Evolutionary conservation across 2,797 vertebrate genomes (phyloP).

Genomic region (Sebastes paucispinis): DNA sequence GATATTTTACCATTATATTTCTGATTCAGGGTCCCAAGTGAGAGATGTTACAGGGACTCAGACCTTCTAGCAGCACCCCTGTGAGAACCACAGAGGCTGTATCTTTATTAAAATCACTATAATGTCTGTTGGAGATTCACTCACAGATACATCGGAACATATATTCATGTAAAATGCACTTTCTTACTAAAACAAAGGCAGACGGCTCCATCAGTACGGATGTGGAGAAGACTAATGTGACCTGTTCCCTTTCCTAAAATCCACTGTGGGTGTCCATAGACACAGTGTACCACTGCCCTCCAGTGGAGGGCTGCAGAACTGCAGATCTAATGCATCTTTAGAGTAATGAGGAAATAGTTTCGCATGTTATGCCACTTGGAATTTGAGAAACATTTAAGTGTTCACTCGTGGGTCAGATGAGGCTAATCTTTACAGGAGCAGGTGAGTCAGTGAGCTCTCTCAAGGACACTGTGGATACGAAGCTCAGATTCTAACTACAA

Average conservation of each 20-base stretch:
- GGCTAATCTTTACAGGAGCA: not conserved
- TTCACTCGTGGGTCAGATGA: not conserved
- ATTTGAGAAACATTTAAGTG: not conserved
- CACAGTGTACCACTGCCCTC: slow-evolving; percentile 76
- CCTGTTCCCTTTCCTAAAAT: not conserved
- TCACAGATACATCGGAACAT: not conserved
- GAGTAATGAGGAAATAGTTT: not conserved
- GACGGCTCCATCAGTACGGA: not conserved
- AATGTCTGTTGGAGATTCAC: not conserved
- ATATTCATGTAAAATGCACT: not conserved
- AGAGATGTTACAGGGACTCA: not conserved
- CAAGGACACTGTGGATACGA: not conserved
- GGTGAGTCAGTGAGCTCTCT: not conserved
- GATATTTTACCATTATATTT: not conserved
- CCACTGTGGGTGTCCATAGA: not conserved
- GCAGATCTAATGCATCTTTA: not conserved
- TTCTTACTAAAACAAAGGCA: slow-evolving; percentile 14
- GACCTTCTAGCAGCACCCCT: not conserved
- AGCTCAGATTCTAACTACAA: not conserved
- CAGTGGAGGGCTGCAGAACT: slow-evolving; percentile 60
- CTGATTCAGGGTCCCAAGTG: not conserved
- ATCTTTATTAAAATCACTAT: not conserved
- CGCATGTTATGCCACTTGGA: not conserved
- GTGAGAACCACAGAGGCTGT: not conserved
- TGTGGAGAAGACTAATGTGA: not conserved